phyloP scores from a whole-genome alignment of 2,113 vertebrate species.

The Lophotis ruficrista region DNA sequence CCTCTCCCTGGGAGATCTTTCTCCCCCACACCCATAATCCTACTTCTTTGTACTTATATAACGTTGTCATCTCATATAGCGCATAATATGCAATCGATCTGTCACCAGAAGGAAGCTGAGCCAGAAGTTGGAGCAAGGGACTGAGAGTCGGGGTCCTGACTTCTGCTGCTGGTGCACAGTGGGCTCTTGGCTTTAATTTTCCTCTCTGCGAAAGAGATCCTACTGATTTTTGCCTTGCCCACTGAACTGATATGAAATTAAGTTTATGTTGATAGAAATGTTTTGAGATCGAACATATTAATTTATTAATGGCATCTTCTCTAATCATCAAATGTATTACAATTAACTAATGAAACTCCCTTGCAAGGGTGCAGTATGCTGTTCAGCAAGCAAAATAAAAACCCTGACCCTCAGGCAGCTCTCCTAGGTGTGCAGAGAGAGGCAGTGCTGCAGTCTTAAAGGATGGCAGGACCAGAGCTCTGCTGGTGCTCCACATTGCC shows the following conservation, averaged over 20 bases:
- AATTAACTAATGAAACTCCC: background rate
- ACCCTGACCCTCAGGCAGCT: background rate
- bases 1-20: constrained; percentile 63
- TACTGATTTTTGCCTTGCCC: background rate
- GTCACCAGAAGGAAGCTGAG: background rate
- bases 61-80: background rate
- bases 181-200: background rate
- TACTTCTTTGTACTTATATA: background rate
- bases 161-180: background rate
- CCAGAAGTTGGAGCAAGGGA: background rate
- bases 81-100: background rate
- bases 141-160: background rate
- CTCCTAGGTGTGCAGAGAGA: background rate
- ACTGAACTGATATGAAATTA: background rate
- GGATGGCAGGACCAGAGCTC: background rate
- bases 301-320: constrained; percentile 21
- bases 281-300: background rate
- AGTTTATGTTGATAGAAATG: background rate
- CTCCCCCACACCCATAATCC: constrained; percentile 48
- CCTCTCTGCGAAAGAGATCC: background rate
- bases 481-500: background rate
- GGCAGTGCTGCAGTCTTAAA: background rate
- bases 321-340: background rate
- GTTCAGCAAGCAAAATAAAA: background rate
- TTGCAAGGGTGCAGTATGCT: background rate